Percentiles rank a stretch among this genome's conserved stretches.
These are phyloP conservation scores for Aphelinus certus DNA, from an alignment of 1,140 invertebrate genomes.

Conservation along the genomic window DNA sequence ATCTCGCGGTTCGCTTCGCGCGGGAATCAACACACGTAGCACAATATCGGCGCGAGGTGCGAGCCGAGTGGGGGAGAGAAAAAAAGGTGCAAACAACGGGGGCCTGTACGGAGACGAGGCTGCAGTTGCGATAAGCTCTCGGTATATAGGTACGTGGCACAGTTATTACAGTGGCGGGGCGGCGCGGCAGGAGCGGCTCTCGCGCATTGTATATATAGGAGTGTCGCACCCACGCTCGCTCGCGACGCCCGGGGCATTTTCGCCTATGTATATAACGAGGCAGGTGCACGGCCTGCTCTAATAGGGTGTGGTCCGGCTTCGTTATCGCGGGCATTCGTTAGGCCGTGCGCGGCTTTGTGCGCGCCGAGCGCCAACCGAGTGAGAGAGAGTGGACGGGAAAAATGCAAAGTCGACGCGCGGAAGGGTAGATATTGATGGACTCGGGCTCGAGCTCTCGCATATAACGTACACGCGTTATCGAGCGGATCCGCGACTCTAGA, in stretches of 20 bases:
- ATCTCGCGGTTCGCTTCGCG: no score
- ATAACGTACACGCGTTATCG: background rate
- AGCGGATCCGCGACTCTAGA: slow-evolving; percentile 32
- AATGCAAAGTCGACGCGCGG: background rate
- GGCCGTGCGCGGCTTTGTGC: slow-evolving; percentile 14
- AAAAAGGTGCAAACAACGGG: no score
- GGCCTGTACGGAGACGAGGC: no score
- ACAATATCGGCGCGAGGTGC: no score
- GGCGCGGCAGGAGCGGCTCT: slow-evolving; percentile 22
- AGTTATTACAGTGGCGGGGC: slow-evolving; percentile 45
- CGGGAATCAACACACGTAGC: no score
- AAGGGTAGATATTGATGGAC: no score
- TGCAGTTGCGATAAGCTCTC: no score
- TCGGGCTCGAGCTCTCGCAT: no score
- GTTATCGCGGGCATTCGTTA: slow-evolving; percentile 52
- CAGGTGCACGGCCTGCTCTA: slow-evolving; percentile 51
- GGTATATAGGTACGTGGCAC: slow-evolving; percentile 30
- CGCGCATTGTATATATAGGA: slow-evolving; percentile 7
- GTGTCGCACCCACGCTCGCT: no score
- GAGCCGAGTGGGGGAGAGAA: no score
- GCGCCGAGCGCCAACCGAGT: background rate
- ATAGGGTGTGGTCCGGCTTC: slow-evolving; percentile 58
- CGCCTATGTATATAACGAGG: slow-evolving; percentile 49
- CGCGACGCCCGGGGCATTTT: slow-evolving; percentile 45
- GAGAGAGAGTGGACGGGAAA: background rate